Base-by-base conservation (phyloP, 2,113 vertebrate genomes). In the Herpetotheres cachinnans region DNA sequence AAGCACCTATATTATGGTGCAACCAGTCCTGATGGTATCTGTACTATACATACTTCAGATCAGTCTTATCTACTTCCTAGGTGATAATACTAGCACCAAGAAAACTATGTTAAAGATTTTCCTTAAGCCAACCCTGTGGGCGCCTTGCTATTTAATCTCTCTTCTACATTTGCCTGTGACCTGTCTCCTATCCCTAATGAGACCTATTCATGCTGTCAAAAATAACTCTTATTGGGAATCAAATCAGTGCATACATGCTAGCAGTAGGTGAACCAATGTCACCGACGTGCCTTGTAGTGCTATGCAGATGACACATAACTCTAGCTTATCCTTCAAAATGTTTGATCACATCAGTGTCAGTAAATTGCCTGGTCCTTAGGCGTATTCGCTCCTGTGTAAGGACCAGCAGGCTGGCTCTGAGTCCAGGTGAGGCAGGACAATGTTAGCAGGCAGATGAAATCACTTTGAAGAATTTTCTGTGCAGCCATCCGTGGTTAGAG, bases 321-420 rank as follows among this genome's bases (percentile, higher is more conserved):
- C 61, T 72, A 70, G 9, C 15, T 76, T 76, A 0, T 38, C 44
- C 81, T 49, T 74, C 80, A 46, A 7, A 67, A 52, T 1, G 3
- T 34, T 54, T 54, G 32, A n/a, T 54, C 62, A 10, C 0, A 1
- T 40, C 42, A n/a, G 29, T 19, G 14, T 11, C 61, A 92, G 59
- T 30, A 78, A 67, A 81, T 16, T 44, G 30, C 34, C 54, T 55
- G 44, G 40, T 86, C 25, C 54, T 63, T 30, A 34, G 70, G 17
- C 8, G 1, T 20, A 34, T 63, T 89, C 12, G 55, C 16, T 66
- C 21, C 46, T 0, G 0, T 0, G 1, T 40, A 61, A 70, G 13
- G 58, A 77, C n/a, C 55, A 79, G 54, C 66, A 88, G 58, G 30
- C 14, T 83, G 58, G 18, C 30, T 82, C 38, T 66, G 71, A 74